Conservation (phyloP, 2,113 vertebrate species). For the Polyodon spathula region DNA sequence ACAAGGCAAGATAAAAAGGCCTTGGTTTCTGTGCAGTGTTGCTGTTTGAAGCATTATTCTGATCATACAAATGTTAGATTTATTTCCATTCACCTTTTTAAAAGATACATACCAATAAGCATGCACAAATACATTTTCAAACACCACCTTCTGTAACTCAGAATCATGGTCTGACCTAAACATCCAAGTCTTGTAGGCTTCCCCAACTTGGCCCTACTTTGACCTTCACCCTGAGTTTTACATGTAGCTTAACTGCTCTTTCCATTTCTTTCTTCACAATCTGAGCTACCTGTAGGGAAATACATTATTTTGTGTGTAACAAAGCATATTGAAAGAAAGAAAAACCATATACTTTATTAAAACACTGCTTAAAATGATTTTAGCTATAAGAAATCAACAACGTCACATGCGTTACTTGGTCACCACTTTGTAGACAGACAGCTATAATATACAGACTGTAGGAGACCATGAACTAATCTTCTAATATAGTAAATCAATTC, state of each 20-base stretch:
- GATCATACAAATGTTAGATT: too few relatives aligned
- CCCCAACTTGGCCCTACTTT: constrained; percentile 89
- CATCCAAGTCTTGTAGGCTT: constrained; percentile 73
- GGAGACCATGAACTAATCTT: background rate
- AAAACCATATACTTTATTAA: background rate
- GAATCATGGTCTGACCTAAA: too few relatives aligned
- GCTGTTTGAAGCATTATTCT: too few relatives aligned
- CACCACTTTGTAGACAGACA: background rate
- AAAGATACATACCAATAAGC: too few relatives aligned
- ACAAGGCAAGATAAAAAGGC: too few relatives aligned
- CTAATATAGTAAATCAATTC: background rate
- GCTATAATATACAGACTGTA: background rate
- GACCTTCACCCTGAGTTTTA: constrained; percentile 79
- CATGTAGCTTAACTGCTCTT: constrained; percentile 70
- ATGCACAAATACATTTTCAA: too few relatives aligned
- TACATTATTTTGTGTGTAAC: too few relatives aligned
- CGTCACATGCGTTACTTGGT: too few relatives aligned
- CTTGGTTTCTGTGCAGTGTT: too few relatives aligned
- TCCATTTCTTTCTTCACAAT: constrained; percentile 95
- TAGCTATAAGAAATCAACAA: too few relatives aligned
- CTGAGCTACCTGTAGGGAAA: constrained; percentile 75
- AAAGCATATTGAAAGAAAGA: constrained; percentile 18
- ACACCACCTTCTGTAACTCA: too few relatives aligned
- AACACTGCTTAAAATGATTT: background rate
- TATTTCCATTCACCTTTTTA: too few relatives aligned